Base-by-base conservation (phyloP, 2,113 vertebrate genomes). In the Oncorhynchus keta region DNA sequence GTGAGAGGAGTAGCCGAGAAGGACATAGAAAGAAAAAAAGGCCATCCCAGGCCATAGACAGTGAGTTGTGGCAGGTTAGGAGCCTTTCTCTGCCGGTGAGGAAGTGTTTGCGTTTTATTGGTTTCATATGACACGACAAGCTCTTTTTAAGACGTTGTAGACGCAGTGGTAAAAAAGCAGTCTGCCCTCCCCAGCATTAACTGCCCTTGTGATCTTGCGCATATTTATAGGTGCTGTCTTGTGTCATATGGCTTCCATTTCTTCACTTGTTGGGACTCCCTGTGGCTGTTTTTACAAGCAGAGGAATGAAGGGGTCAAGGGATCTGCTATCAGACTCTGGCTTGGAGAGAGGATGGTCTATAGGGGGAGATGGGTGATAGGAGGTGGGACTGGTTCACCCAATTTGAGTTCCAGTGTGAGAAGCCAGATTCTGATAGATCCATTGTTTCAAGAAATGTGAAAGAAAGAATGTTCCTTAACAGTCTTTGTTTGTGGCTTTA, bases 241-340 rank as follows among this genome's bases (percentile, higher is more conserved):
- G 78, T 90, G 91, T 94, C 93, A 94, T 91, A 93, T 94, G 93
- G 93, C 92, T 93, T 94, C 88, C 90, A 94, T 93, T 93, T 92
- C 91, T 92, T 89, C 89, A 92, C 90, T 92, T 91, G 88, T 84
- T 88, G 79, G 84, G 90, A 92, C 90, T 91, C 89, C 93, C 91
- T 89, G 90, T 84, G 86, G 91, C 66, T 82, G 83, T 77, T 92
- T 94, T 94, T 92, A 94, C 92, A 93, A 93, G 93, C 87, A 76
- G 79, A 89, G 89, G 86, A 92, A 90, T 81, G 86, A 85, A 87
- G 78, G 85, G 93, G 93, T 94, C 93, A 94, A 76, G 77, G 68
- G 85, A 81, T 81, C 75, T 82, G 72, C 83, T 76, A 86, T 86
- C 85, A 77, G 65, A 80, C 75, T 74, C 76, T 62, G 73, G 76